Conservation (phyloP, 1,140 invertebrate genomes). For the Drosophila paulistorum region DNA sequence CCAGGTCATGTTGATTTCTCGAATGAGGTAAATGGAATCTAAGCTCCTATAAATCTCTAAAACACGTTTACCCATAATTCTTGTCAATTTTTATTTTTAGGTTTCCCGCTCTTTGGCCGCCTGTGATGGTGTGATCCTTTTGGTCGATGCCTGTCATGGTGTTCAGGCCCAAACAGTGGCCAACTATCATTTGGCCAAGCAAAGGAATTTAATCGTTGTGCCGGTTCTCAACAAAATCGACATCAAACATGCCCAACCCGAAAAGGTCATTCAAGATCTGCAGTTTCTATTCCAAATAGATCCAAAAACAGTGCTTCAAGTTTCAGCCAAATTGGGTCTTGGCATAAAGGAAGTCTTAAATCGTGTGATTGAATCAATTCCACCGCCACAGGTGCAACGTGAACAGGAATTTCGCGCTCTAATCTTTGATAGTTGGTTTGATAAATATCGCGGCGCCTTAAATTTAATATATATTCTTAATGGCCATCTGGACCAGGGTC, state of each 20-base stretch:
- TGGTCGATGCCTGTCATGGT: constrained; percentile 98
- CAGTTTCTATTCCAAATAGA: constrained; percentile 93
- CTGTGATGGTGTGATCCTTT: constrained; percentile 96
- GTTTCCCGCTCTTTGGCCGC: constrained; percentile 93
- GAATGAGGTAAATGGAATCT: constrained; percentile 90
- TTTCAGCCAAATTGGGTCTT: constrained; percentile 95
- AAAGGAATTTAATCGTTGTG: constrained; percentile 91
- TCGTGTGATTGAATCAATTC: constrained; percentile 90
- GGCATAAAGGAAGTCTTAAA: constrained; percentile 91
- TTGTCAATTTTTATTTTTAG: constrained; percentile 62
- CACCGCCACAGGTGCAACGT: constrained; percentile 87
- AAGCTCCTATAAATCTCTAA: too few relatives aligned
- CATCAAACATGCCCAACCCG: constrained; percentile 94
- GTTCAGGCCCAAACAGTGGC: constrained; percentile 99
- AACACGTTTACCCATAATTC: neutral
- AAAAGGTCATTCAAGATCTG: constrained; percentile 91
- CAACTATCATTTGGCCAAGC: constrained; percentile 96
- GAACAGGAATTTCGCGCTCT: constrained; percentile 89
- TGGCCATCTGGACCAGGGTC: constrained; percentile 88
- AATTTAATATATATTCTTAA: constrained; percentile 91
- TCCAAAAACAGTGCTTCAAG: constrained; percentile 87
- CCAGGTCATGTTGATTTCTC: constrained; percentile 99
- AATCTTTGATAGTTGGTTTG: constrained; percentile 97
- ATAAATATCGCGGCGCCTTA: constrained; percentile 93
- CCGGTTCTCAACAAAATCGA: constrained; percentile 99